Base-by-base conservation (phyloP, 2,113 vertebrate species). In the Acanthisitta chloris region DNA sequence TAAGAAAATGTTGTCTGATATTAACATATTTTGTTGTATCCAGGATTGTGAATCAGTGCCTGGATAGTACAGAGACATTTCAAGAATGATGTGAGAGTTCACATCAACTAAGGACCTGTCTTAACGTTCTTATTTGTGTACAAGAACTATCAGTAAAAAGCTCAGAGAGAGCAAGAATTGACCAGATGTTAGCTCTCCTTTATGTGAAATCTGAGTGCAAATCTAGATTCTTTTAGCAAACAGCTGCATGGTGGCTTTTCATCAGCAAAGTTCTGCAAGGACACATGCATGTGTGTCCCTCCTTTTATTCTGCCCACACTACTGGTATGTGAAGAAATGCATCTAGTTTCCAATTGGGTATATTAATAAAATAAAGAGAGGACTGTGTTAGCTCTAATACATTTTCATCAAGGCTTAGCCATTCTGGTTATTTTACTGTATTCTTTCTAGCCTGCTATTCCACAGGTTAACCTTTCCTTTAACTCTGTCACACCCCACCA, bases 401-500 rank as follows among this genome's bases (percentile, higher is more conserved):
- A 49, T 67, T 92, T 95, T 92, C 62, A 92, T 90, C 79, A 86
- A 77, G 31, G 9, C 20, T 79, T 65, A 70, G 45, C 29, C 25
- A 69, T 88, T 92, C 54, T 57, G 20, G 49, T 43, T 92, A 72
- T 90, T 94, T 91, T 69, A 86, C 49, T 70, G 42, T 85, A 86
- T 92, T 92, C 71, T 45, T 77, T 90, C 58, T 72, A 82, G 57
- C 57, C 33, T 69, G 40, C 65, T 90, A 49, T 86, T 93, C 42
- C n/a, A 80, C 49, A 88, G 71, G 88, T 96, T 96, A 92, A 95
- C 90, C 81, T 95, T 95, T 92, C 79, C 59, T 94, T 83, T 66
- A 94, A 82, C 3, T 8, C 29, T 66, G 92, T 94, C 74, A 82
- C 90, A 96, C 74, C 88, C 78, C 90, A 95, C 85, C 90, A 93